Evolutionary conservation across 2,797 vertebrate species (phyloP).

Genomic region (Xiphorhynchus erythropygius): DNA sequence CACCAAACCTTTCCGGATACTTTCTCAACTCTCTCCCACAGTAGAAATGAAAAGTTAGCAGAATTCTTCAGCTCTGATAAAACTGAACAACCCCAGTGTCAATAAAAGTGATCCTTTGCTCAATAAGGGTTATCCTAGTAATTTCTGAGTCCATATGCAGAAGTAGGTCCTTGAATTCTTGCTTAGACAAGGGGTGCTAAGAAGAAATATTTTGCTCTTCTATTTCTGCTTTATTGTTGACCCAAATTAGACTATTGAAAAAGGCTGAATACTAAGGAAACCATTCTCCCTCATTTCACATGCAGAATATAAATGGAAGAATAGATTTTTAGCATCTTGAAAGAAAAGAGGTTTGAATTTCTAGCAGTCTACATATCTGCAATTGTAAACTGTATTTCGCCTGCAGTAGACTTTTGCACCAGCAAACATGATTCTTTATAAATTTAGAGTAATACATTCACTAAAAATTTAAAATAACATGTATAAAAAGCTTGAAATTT

Average conservation of each 20-base stretch:
- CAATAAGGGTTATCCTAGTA: neutral
- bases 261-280: neutral
- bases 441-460: neutral
- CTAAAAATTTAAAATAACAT: neutral
- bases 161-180: neutral
- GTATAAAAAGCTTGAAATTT: neutral
- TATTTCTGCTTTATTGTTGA: neutral
- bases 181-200: accelerated
- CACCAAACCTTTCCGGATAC: neutral
- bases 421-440: neutral
- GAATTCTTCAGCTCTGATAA: neutral
- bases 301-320: neutral
- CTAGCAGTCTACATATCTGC: neutral
- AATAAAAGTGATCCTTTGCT: neutral
- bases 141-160: neutral
- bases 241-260: neutral
- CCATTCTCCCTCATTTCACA: neutral
- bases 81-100: accelerated
- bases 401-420: neutral
- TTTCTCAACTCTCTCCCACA: neutral
- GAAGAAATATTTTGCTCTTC: neutral
- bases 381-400: neutral
- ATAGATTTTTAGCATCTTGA: neutral
- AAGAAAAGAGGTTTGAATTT: neutral
- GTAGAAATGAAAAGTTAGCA: neutral